Percentiles rank a stretch among this genome's conserved stretches.
These are phyloP conservation scores for Chelonia mydas DNA, from an alignment of 2,797 vertebrate genomes.

Conservation along the genomic window DNA sequence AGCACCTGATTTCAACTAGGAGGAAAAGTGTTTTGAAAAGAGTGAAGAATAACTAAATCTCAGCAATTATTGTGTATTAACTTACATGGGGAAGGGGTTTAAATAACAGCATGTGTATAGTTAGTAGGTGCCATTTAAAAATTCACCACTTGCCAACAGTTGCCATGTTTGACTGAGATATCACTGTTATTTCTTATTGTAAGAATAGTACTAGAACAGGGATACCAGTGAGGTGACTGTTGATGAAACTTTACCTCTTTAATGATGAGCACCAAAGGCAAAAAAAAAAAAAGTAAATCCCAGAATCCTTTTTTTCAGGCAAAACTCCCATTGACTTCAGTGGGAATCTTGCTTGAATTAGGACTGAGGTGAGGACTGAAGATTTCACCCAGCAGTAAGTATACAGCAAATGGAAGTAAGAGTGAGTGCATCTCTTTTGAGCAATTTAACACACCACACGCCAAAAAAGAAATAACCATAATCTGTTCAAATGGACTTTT, in stretches of 20 bases:
- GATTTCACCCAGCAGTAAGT: accelerated
- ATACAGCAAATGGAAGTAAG: not conserved
- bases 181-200: not conserved
- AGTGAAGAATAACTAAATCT: not conserved
- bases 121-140: not conserved
- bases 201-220: not conserved
- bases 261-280: not conserved
- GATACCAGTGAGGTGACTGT: not conserved
- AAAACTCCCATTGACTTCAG: not conserved
- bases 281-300: not conserved
- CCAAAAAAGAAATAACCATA: not conserved
- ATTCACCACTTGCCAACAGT: not conserved
- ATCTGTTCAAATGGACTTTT: conserved; percentile 32
- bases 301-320: not conserved
- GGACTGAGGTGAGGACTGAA: not conserved
- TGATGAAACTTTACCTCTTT: not conserved
- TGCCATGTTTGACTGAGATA: not conserved
- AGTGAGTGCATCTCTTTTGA: not conserved
- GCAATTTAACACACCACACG: not conserved
- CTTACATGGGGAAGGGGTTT: not conserved
- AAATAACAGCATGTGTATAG: not conserved
- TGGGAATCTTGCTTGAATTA: not conserved
- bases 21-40: not conserved
- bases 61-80: not conserved
- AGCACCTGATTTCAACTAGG: not conserved